Conservation (phyloP, 2,797 vertebrate species). For the Phataginus tetradactyla region DNA sequence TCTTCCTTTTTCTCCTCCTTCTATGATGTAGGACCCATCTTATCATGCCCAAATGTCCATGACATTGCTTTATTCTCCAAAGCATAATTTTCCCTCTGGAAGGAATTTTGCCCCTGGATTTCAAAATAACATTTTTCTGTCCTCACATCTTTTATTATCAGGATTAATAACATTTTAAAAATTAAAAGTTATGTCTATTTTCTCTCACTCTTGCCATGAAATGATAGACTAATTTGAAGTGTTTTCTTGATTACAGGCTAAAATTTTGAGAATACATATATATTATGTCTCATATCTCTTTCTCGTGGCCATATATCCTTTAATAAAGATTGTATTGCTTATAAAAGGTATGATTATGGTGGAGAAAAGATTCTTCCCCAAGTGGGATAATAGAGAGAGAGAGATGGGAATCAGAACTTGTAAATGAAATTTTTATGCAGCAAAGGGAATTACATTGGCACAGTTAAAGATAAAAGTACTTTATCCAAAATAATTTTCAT, state of each 20-base stretch:
- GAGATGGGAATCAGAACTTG: background rate
- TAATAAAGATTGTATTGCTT: background rate
- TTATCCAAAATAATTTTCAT: background rate
- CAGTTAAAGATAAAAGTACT: background rate
- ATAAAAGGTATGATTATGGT: background rate
- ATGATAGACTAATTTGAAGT: background rate
- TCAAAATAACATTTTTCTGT: background rate
- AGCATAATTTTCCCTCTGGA: background rate
- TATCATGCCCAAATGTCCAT: background rate
- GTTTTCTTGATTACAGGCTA: background rate
- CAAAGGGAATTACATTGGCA: background rate
- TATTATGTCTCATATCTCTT: background rate
- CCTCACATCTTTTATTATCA: background rate
- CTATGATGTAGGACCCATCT: background rate
- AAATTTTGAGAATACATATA: background rate
- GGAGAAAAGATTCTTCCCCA: background rate
- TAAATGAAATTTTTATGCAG: background rate
- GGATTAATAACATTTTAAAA: conserved; percentile 1
- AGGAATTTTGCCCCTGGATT: background rate
- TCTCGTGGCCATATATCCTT: background rate
- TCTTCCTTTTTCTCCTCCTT: background rate
- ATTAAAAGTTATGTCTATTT: background rate
- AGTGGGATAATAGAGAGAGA: background rate
- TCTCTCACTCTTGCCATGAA: background rate
- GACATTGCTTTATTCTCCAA: background rate